A percentile compares a stretch with the other conserved stretches of the same genome.
Evolutionary conservation across 2,113 vertebrate genomes (phyloP).

Genomic region (Archocentrus centrarchus): DNA sequence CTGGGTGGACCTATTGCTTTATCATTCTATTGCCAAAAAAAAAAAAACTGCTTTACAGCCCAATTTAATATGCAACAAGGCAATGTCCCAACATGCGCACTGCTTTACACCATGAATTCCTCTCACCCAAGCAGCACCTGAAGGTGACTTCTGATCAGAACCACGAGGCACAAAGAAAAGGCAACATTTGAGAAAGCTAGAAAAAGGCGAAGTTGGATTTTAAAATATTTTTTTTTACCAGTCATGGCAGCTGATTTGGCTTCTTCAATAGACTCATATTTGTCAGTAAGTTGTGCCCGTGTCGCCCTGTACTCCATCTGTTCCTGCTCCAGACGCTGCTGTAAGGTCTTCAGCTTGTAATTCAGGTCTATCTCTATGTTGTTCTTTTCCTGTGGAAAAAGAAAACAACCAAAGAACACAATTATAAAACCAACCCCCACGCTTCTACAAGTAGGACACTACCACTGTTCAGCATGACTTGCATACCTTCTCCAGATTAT

Average conservation of each 20-base stretch:
- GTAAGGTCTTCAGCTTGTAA: conserved; percentile 95
- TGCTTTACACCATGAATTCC: conserved; percentile 48
- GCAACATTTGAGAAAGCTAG: neutral
- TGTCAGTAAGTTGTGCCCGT: conserved; percentile 94
- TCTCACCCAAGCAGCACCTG: conserved; percentile 35
- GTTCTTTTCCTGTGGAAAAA: conserved; percentile 91
- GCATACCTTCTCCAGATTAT: conserved; percentile 93
- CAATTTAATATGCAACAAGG: conserved; percentile 42
- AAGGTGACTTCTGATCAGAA: conserved; percentile 33
- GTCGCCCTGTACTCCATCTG: conserved; percentile 93
- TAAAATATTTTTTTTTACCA: conserved; percentile 73
- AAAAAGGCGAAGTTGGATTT: too few relatives aligned
- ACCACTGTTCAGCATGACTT: neutral
- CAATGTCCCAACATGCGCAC: conserved; percentile 50
- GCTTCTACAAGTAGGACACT: neutral
- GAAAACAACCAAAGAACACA: neutral
- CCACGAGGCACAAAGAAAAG: neutral
- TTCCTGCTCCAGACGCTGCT: conserved; percentile 95
- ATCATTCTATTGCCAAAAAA: neutral
- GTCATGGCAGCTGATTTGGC: conserved; percentile 94
- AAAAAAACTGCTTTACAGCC: neutral
- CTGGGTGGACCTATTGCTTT: neutral
- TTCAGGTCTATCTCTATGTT: conserved; percentile 97
- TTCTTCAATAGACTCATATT: conserved; percentile 97
- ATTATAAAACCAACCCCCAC: neutral